Percentiles rank a stretch among this genome's conserved stretches.
phyloP scores from a whole-genome alignment of 1,140 invertebrate species.

The Drosophila nigrodunni region DNA sequence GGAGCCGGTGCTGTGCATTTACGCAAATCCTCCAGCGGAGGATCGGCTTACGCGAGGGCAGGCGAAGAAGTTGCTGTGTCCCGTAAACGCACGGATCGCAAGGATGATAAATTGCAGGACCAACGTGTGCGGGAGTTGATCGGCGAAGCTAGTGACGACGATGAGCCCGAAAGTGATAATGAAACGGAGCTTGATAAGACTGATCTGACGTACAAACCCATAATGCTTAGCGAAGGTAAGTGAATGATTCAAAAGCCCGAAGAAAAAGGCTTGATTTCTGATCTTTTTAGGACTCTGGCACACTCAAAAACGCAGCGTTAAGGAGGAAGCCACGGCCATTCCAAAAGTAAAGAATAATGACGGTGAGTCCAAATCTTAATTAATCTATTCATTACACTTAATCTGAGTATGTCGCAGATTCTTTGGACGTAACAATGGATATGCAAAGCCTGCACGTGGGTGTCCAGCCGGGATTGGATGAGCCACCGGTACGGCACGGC shows the following conservation, averaged over 20 bases:
- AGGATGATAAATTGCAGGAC: slow-evolving; percentile 59
- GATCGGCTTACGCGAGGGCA: slow-evolving; percentile 48
- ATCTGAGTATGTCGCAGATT: slow-evolving; percentile 34
- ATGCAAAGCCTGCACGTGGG: slow-evolving; percentile 54
- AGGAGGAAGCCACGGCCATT: slow-evolving; percentile 28
- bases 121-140: slow-evolving; percentile 49
- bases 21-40: slow-evolving; percentile 49
- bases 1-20: slow-evolving; percentile 73
- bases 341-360: slow-evolving; percentile 10
- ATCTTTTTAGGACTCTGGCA: slow-evolving; percentile 62
- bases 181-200: slow-evolving; percentile 72
- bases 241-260: background rate
- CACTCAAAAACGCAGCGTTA: slow-evolving; percentile 53
- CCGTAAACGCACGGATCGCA: slow-evolving; percentile 64
- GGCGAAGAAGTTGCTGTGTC: slow-evolving; percentile 60
- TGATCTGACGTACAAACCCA: slow-evolving; percentile 67
- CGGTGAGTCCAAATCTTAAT: slow-evolving; percentile 13
- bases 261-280: background rate
- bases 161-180: slow-evolving; percentile 56
- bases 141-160: slow-evolving; percentile 62
- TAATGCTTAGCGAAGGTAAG: slow-evolving; percentile 71
- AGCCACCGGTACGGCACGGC: slow-evolving; percentile 66
- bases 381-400: background rate
- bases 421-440: slow-evolving; percentile 56
- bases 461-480: slow-evolving; percentile 39